Conservation (phyloP, 2,113 vertebrate genomes). For the Spermophilus dauricus region DNA sequence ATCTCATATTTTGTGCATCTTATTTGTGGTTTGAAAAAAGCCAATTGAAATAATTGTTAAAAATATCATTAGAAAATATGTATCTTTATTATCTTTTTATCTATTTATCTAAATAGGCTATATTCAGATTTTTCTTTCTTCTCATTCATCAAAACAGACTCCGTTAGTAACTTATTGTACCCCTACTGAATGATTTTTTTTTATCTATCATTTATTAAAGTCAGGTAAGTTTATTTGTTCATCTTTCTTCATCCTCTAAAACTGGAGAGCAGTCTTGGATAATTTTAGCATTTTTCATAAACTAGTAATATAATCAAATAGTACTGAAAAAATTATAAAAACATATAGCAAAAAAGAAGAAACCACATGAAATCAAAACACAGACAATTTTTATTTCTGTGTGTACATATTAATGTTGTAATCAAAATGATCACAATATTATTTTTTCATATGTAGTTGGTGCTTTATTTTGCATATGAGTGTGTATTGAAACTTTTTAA, state of each 20-base stretch:
- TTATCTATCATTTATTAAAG: not conserved
- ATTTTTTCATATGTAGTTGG: no score
- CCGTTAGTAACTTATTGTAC: not conserved
- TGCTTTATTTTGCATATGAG: not conserved
- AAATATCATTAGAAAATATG: not conserved
- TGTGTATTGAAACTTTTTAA: not conserved
- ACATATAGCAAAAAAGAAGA: not conserved
- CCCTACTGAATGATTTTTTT: not conserved
- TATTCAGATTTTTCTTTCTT: not conserved
- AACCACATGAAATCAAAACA: not conserved
- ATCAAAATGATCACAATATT: not conserved
- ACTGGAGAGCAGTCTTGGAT: not conserved
- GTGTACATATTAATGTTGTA: not conserved
- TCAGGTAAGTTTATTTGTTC: not conserved
- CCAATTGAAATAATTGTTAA: not conserved
- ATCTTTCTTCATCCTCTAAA: slow-evolving; percentile 5
- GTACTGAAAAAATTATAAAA: not conserved
- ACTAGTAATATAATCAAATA: not conserved
- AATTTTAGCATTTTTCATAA: slow-evolving; percentile 1
- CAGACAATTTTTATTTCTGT: not conserved
- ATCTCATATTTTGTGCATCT: not conserved
- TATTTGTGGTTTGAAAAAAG: not conserved
- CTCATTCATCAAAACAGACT: not conserved
- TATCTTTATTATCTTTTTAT: not conserved
- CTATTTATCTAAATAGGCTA: not conserved